These are phyloP conservation scores for Lithosia quadra DNA, from an alignment of 2,888 invertebrate species.

Conservation along the genomic window DNA sequence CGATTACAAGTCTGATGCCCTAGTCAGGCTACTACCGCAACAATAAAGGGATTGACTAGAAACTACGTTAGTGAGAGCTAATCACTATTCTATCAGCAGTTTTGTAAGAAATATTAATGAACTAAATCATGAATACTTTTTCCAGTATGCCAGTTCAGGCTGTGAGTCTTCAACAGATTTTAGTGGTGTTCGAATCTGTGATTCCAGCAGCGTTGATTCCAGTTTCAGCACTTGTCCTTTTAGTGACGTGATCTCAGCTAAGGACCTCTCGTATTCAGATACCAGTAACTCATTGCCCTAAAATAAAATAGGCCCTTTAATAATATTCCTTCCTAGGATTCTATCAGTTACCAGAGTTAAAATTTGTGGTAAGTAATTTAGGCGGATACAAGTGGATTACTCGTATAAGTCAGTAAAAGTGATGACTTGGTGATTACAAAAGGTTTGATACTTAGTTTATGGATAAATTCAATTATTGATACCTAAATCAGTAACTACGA, in stretches of 20 bases:
- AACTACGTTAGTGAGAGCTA: no score
- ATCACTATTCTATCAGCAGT: neutral
- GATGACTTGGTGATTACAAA: no score
- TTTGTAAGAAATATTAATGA: neutral
- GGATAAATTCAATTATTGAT: no score
- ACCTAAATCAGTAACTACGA: no score
- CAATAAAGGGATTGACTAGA: no score
- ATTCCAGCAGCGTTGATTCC: slow-evolving; percentile 78
- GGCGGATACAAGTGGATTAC: no score
- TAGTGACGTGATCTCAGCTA: slow-evolving; percentile 85
- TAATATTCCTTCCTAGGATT: neutral
- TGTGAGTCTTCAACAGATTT: slow-evolving; percentile 58
- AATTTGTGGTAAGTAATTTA: no score
- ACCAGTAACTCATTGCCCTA: slow-evolving; percentile 85
- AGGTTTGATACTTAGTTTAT: no score
- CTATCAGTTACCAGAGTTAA: no score
- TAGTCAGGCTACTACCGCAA: no score
- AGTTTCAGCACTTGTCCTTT: slow-evolving; percentile 81
- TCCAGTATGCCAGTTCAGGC: slow-evolving; percentile 79
- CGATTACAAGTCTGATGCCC: no score
- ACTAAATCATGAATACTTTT: slow-evolving; percentile 60
- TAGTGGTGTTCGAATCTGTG: slow-evolving; percentile 73
- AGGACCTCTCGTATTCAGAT: slow-evolving; percentile 83
- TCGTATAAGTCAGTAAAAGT: no score
- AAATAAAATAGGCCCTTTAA: neutral